Base-by-base conservation (phyloP, 2,797 vertebrate genomes). In the Chaenodraco wilsoni region DNA sequence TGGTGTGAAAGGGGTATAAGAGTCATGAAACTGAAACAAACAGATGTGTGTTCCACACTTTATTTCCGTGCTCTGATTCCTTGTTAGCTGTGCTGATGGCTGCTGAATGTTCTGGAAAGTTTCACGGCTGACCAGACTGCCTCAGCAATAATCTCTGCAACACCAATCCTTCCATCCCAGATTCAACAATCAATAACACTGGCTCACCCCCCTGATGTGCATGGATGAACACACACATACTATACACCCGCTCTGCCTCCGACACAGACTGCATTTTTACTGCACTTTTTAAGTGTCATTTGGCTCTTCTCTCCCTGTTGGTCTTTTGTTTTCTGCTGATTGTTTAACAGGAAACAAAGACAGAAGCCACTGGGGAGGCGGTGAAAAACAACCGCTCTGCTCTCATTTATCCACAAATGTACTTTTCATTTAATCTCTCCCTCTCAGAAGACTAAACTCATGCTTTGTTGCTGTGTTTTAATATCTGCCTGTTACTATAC, bases 71-170 rank as follows among this genome's bases (percentile, higher is more conserved):
- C 17, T 57, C 45, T 66, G 45, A 74, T 77, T 57, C 66, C 59
- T 48, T 62, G 71, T 75, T 76, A 70, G 11, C 59, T 33, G 27
- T 41, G 69, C 65, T 59, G 65, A 80, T 41, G 65, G 8, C 54
- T 50, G 69, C 65, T 52, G 64, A 79, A 57, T 77, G 69, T 74
- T 82, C 72, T 80, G 69, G 79, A 89, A 89, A 91, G 79, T 89
- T 90, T 80, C 70, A 79, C 55, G 79, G 70, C 76, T 89, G 81
- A 86, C 80, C 69, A 88, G 88, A 89, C 78, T 73, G 78, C 82
- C 72, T 91, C 69, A 79, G 67, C 84, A 90, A 92, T 84, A 90
- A 92, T 91, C 78, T 74, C 27, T 45, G 46, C 19, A 71, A 50
- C 70, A 62, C 45, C 61, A 51, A 61, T 19, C 54, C 17, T 50